Evolutionary conservation across 2,797 vertebrate genomes (phyloP), one percentile per base, ranked within the genome.

Genomic region (Florisuga fusca): DNA sequence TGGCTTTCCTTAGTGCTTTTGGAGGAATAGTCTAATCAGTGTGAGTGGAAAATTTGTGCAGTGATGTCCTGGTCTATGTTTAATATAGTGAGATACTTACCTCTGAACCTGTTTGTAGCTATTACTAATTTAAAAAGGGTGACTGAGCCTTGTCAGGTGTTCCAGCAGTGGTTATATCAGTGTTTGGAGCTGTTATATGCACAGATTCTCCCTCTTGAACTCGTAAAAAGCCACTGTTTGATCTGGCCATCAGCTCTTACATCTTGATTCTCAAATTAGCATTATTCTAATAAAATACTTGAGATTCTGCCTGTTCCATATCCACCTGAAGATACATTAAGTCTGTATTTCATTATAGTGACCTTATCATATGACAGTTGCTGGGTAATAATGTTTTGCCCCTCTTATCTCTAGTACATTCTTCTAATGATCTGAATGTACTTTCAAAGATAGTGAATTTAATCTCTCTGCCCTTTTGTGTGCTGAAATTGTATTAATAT

Each of bases 61-160:
- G 26, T 67, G 43, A 29, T 62, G 36, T n/a, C 19, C 36, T 59
- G 1, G 48, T 83, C 22, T 31, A 15, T 43, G 5, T 74, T 91
- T 76, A 46, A 54, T 84, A 54, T 64, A 61, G 73, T 38, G 18
- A 84, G 25, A 61, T 64, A 27, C 15, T 57, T 67, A 1, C 2
- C 22, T 78, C 38, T 51, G 71, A 43, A 31, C 48, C 43, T 67
- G 43, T 89, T 82, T 91, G 66, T 91, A 80, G 84, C 90, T 97
- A 84, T 77, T 62, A 7, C 58, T 94, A 45, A 22, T 73, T 68
- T 74, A 95, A 94, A 78, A 94, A 95, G 84, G 33, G 78, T 91
- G 78, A 75, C 72, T 72, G 68, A 58, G 93, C 81, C 84, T 57
- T 78, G 95, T 93, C 96, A 83, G 92, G 80, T 97, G 89, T 89